A percentile compares a stretch with the other conserved stretches of the same genome.
Evolutionary conservation across 2,113 vertebrate genomes (phyloP).

Genomic region (Synchiropus splendidus): DNA sequence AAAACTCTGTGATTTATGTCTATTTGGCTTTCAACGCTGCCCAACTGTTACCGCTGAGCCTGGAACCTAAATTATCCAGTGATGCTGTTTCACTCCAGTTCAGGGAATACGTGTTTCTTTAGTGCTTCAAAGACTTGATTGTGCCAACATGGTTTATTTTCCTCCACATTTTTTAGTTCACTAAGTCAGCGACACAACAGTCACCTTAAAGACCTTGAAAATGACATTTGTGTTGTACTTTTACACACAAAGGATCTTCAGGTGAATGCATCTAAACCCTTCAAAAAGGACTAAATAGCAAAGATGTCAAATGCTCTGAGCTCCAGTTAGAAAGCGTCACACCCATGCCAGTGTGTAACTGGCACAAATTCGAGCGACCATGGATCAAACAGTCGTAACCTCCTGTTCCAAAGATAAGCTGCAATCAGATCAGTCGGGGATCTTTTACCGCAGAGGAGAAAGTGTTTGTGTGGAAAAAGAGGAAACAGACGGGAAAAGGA

Average conservation of each 20-base stretch:
- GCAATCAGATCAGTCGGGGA: constrained; percentile 53
- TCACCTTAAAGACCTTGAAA: constrained; percentile 18
- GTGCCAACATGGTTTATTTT: constrained; percentile 38
- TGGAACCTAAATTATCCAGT: constrained; percentile 69
- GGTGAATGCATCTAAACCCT: constrained; percentile 62
- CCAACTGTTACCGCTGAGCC: constrained; percentile 64
- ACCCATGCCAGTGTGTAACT: constrained; percentile 47
- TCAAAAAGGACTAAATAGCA: constrained; percentile 53
- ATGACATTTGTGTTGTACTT: constrained; percentile 54
- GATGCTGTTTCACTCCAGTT: constrained; percentile 57
- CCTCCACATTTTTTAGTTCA: constrained; percentile 34
- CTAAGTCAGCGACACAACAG: constrained; percentile 53
- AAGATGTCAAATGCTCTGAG: constrained; percentile 27
- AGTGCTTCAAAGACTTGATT: constrained; percentile 60
- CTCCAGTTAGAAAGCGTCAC: constrained; percentile 32
- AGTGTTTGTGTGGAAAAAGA: constrained; percentile 41
- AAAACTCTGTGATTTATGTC: constrained; percentile 62
- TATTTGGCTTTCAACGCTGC: constrained; percentile 57
- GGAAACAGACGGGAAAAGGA: constrained; percentile 48
- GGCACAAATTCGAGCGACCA: constrained; percentile 39
- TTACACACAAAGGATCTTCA: constrained; percentile 52
- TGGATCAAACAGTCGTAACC: constrained; percentile 65
- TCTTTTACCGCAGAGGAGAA: constrained; percentile 48
- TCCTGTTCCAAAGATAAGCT: constrained; percentile 64
- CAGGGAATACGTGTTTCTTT: constrained; percentile 62